Percentiles rank a stretch among this genome's conserved stretches.
phyloP scores from a whole-genome alignment of 2,888 invertebrate genomes.

The Parelbella ahira region DNA sequence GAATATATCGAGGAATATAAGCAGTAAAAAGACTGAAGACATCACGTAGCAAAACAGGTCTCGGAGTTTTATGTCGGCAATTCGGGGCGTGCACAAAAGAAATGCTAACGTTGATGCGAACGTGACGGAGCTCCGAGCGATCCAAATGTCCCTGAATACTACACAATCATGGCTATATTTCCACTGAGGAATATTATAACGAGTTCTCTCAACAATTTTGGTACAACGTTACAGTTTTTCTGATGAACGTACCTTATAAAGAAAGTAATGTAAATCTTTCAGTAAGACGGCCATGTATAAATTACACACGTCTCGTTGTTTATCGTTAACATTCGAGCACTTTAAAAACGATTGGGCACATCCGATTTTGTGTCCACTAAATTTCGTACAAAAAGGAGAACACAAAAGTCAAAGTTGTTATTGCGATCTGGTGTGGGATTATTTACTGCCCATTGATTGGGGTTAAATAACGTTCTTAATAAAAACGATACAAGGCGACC shows the following conservation, averaged over 20 bases:
- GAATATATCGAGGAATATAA: constrained; percentile 66
- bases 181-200: not conserved
- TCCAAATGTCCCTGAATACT: constrained; percentile 30
- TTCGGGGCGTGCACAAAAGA: constrained; percentile 77
- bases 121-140: constrained; percentile 50
- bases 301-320: no score
- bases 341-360: constrained; percentile 1
- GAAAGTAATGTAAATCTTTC: no score
- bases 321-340: constrained; percentile 11
- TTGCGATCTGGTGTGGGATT: constrained; percentile 13
- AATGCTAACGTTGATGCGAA: constrained; percentile 65
- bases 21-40: constrained; percentile 68
- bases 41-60: constrained; percentile 73
- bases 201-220: no score
- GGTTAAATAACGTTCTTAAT: constrained; percentile 48
- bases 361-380: constrained; percentile 7
- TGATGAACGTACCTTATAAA: no score
- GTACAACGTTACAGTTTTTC: no score
- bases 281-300: no score
- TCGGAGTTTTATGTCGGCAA: constrained; percentile 74
- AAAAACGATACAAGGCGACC: constrained; percentile 47
- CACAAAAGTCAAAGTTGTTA: constrained; percentile 6
- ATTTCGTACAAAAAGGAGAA: constrained; percentile 14
- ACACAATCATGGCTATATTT: constrained; percentile 27
- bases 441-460: constrained; percentile 29